These are phyloP conservation scores for Chlorops oryzae DNA, from an alignment of 1,140 invertebrate species.

Conservation along the genomic window DNA sequence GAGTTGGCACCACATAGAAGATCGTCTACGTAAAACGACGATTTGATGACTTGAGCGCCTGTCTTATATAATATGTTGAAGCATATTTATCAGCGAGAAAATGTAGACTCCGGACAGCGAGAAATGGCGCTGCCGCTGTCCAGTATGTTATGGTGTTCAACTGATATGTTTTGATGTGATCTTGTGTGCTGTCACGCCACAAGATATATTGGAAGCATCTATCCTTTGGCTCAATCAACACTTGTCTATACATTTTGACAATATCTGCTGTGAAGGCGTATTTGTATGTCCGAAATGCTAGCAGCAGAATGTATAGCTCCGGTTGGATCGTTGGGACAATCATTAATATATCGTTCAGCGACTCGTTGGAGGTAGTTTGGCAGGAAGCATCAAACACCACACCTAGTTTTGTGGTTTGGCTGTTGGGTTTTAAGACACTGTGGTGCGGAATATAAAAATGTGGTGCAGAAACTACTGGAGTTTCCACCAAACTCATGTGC, in stretches of 20 bases:
- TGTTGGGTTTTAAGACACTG: conserved; percentile 22
- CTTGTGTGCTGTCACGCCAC: conserved; percentile 31
- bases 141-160: conserved; percentile 13
- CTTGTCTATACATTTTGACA: conserved; percentile 48
- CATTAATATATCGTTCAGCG: conserved; percentile 40
- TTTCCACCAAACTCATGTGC: conserved; percentile 22
- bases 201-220: conserved; percentile 46
- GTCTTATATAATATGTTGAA: neutral
- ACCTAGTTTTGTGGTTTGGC: conserved; percentile 25
- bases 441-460: conserved; percentile 34
- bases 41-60: neutral
- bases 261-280: conserved; percentile 42
- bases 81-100: conserved; percentile 6
- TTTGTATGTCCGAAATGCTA: conserved; percentile 39
- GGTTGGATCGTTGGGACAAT: conserved; percentile 44
- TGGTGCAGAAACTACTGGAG: neutral
- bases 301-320: conserved; percentile 43
- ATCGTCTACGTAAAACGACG: conserved; percentile 12
- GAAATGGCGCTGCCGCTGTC: conserved; percentile 8
- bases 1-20: conserved; percentile 2
- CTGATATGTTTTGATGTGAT: conserved; percentile 23
- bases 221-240: conserved; percentile 34
- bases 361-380: conserved; percentile 20
- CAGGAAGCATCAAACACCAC: conserved; percentile 31
- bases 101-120: conserved; percentile 5